These are phyloP conservation scores for Melikaiella ostensackeni DNA, from an alignment of 2,888 invertebrate species.

Conservation along the genomic window DNA sequence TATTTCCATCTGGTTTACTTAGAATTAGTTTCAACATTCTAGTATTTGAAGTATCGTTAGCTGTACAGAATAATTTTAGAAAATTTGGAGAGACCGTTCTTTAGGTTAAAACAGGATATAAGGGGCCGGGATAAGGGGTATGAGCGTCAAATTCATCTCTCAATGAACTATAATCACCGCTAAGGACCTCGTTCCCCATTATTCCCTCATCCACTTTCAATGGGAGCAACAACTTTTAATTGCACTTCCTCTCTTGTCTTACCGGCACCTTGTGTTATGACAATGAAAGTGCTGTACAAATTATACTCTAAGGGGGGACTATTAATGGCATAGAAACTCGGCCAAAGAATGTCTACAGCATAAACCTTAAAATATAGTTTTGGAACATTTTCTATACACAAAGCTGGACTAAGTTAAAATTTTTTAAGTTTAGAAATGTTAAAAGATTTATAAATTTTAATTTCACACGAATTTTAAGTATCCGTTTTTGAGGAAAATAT, in stretches of 20 bases:
- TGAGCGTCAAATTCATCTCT: constrained; percentile 45
- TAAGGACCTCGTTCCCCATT: constrained; percentile 54
- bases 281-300: constrained; percentile 38
- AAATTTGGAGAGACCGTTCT: background rate
- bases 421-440: background rate
- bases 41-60: background rate
- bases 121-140: constrained; percentile 44
- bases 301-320: constrained; percentile 15
- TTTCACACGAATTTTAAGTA: background rate
- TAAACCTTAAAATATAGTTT: background rate
- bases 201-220: constrained; percentile 51
- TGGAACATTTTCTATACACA: background rate
- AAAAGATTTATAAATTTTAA: background rate
- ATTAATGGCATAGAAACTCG: constrained; percentile 34
- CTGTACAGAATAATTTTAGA: background rate
- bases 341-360: constrained; percentile 18
- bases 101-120: constrained; percentile 1
- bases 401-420: no score
- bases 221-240: constrained; percentile 67
- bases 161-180: constrained; percentile 58
- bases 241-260: constrained; percentile 64
- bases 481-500: background rate
- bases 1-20: background rate
- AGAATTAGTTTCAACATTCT: background rate
- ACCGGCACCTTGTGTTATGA: constrained; percentile 34